These are phyloP conservation scores for Lordiphosa mommai DNA, from an alignment of 1,140 invertebrate genomes.

Conservation along the genomic window DNA sequence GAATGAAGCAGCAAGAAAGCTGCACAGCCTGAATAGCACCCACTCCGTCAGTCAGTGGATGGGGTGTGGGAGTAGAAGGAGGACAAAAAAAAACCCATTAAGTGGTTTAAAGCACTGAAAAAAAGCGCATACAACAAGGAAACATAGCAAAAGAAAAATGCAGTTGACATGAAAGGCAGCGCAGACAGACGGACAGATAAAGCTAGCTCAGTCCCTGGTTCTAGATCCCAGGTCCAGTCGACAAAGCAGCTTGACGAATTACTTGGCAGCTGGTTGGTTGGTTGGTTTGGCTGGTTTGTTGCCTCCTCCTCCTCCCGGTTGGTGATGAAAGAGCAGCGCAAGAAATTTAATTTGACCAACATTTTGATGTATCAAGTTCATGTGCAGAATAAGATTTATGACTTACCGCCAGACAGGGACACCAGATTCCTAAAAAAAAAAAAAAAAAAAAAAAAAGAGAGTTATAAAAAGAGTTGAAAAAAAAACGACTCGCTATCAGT, in stretches of 20 bases:
- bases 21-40: slow-evolving; percentile 51
- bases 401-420: slow-evolving; percentile 28
- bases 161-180: slow-evolving; percentile 65
- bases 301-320: no score
- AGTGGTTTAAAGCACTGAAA: slow-evolving; percentile 66
- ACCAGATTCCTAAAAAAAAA: no score
- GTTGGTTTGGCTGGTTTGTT: not conserved
- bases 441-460: no score
- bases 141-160: slow-evolving; percentile 60
- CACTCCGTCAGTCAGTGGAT: not conserved
- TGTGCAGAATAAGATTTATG: slow-evolving; percentile 37
- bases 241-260: slow-evolving; percentile 69
- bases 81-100: slow-evolving; percentile 59
- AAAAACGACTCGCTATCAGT: no score
- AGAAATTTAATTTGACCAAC: slow-evolving; percentile 68
- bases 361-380: slow-evolving; percentile 51
- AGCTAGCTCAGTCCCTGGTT: slow-evolving; percentile 9
- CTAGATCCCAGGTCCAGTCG: not conserved
- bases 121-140: slow-evolving; percentile 61
- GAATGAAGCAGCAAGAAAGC: slow-evolving; percentile 61
- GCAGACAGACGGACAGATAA: slow-evolving; percentile 6
- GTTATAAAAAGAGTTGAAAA: no score
- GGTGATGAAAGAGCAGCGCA: slow-evolving; percentile 7
- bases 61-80: no score
- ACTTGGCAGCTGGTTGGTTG: slow-evolving; percentile 53